These are phyloP conservation scores for Griposia aprilina DNA, from an alignment of 2,888 invertebrate genomes.

Conservation along the genomic window DNA sequence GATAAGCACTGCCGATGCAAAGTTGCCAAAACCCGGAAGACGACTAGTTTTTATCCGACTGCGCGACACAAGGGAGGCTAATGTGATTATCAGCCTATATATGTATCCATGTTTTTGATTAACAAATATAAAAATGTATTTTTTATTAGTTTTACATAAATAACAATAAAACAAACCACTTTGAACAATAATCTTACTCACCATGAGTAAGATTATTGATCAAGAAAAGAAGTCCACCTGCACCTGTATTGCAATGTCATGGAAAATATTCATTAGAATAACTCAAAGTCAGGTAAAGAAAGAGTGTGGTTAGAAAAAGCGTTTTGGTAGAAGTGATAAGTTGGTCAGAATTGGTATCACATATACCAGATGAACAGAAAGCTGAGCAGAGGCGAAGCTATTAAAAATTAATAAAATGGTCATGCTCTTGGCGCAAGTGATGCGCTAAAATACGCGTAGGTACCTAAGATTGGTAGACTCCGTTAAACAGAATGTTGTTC, in stretches of 20 bases:
- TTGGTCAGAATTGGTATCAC: constrained; percentile 3
- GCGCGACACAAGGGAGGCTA: background rate
- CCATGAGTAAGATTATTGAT: background rate
- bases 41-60: background rate
- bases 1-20: constrained; percentile 1
- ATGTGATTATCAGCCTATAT: background rate
- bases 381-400: constrained; percentile 40
- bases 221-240: background rate
- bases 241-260: constrained; percentile 12
- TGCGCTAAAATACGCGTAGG: constrained; percentile 42
- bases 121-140: background rate
- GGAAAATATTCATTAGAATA: constrained; percentile 3
- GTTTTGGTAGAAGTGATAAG: background rate
- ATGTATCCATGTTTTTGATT: background rate
- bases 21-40: background rate
- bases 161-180: no score
- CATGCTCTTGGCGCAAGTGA: constrained; percentile 42
- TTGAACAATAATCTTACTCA: no score
- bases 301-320: constrained; percentile 17
- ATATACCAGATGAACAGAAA: constrained; percentile 23
- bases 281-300: constrained; percentile 14
- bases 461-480: constrained; percentile 73
- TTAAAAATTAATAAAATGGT: constrained; percentile 14
- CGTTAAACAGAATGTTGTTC: constrained; percentile 66
- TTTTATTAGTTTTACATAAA: background rate